Conservation (phyloP, 2,888 invertebrate species). For the Chymomyza caudatula region DNA sequence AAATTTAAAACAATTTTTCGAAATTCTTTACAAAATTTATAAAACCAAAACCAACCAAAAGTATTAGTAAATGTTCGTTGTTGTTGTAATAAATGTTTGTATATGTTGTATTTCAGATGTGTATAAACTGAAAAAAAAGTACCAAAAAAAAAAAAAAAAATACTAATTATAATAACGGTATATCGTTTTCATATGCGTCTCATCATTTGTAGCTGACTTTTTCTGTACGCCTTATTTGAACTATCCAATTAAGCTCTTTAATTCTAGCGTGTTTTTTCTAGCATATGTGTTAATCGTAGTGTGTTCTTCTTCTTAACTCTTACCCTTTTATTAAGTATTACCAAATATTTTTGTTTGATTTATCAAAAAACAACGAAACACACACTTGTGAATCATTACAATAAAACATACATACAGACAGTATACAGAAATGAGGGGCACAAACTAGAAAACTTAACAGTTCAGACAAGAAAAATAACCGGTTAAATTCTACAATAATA, state of each 20-base stretch:
- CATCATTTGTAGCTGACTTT: slow-evolving; percentile 50
- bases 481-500: too few relatives aligned
- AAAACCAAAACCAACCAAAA: slow-evolving; percentile 34
- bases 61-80: slow-evolving; percentile 61
- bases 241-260: slow-evolving; percentile 13
- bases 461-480: too few relatives aligned
- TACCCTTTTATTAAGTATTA: slow-evolving; percentile 1
- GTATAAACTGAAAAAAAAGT: slow-evolving; percentile 21
- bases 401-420: neutral
- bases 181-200: slow-evolving; percentile 39
- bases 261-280: neutral
- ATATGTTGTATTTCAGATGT: slow-evolving; percentile 54
- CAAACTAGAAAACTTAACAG: too few relatives aligned
- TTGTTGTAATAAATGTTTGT: slow-evolving; percentile 70
- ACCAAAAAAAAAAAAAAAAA: neutral
- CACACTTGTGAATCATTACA: neutral
- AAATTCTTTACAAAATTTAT: slow-evolving; percentile 44
- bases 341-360: slow-evolving; percentile 1
- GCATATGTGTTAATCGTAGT: slow-evolving; percentile 7
- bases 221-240: neutral
- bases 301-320: neutral
- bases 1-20: slow-evolving; percentile 17
- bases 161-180: slow-evolving; percentile 17
- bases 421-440: too few relatives aligned
- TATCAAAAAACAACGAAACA: neutral